Conservation (phyloP, 2,888 invertebrate species). For the Masnerella sp. region DNA sequence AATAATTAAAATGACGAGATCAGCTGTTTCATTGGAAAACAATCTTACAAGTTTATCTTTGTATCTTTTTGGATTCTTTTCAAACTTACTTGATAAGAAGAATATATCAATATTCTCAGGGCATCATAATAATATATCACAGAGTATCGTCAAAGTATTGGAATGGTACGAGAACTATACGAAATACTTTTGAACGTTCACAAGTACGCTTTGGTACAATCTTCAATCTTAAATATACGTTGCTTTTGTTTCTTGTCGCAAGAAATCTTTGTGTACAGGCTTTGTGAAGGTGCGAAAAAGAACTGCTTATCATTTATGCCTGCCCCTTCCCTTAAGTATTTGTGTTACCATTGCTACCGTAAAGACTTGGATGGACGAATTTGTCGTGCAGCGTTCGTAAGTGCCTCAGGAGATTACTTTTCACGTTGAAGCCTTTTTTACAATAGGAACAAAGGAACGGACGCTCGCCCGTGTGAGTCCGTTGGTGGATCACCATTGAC, state of each 20-base stretch:
- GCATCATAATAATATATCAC: conserved; percentile 51
- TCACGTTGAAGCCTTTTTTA: conserved; percentile 88
- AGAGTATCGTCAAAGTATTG: conserved; percentile 58
- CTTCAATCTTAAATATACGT: conserved; percentile 32
- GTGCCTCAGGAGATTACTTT: conserved; percentile 86
- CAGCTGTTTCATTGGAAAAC: conserved; percentile 1
- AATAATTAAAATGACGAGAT: conserved; percentile 7
- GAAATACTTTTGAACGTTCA: conserved; percentile 52
- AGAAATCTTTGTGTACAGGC: conserved; percentile 42
- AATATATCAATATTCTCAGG: conserved; percentile 33
- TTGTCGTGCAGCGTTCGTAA: conserved; percentile 87
- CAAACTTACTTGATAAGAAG: conserved; percentile 28
- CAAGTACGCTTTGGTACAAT: conserved; percentile 51
- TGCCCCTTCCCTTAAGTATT: conserved; percentile 67
- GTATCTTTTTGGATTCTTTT: conserved; percentile 1
- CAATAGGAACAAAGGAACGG: conserved; percentile 87
- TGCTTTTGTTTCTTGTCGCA: conserved; percentile 23
- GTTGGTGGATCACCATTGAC: conserved; percentile 87
- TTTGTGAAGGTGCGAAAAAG: conserved; percentile 44
- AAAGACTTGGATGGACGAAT: conserved; percentile 79
- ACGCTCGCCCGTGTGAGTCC: conserved; percentile 87
- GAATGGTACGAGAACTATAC: conserved; percentile 53
- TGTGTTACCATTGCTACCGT: conserved; percentile 75
- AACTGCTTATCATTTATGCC: conserved; percentile 9
- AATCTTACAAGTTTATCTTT: not conserved